A percentile compares a stretch with the other conserved stretches of the same genome.
These are phyloP conservation scores for Glossophaga mutica DNA, from an alignment of 2,797 vertebrate species.

Conservation along the genomic window DNA sequence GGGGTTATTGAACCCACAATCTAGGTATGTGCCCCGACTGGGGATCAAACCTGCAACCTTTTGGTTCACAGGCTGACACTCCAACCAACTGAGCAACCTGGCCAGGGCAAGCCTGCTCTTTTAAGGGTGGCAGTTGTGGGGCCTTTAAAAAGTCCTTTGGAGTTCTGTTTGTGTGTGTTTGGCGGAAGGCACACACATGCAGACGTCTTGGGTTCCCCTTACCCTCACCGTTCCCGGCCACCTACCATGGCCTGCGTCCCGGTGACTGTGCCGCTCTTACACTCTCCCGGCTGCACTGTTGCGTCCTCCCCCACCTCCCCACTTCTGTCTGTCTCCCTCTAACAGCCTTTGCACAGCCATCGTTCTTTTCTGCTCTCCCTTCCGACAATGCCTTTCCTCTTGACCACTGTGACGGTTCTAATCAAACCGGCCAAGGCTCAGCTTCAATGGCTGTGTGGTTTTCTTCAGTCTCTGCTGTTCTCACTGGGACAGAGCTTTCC, in stretches of 20 bases:
- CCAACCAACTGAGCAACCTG: background rate
- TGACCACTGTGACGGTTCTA: background rate
- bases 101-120: background rate
- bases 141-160: background rate
- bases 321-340: background rate
- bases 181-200: fast-evolving
- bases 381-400: background rate
- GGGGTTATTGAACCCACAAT: background rate
- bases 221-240: fast-evolving
- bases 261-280: too few species aligned
- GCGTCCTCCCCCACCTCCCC: fast-evolving
- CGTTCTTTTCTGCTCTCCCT: background rate
- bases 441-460: background rate
- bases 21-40: background rate
- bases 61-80: background rate
- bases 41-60: background rate
- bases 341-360: background rate
- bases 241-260: fast-evolving
- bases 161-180: background rate
- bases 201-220: too few species aligned
- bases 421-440: background rate
- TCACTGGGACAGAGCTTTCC: background rate
- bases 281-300: background rate
- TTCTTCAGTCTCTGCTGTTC: background rate
- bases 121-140: background rate